phyloP scores from a whole-genome alignment of 2,888 invertebrate species.

The Diploptera punctata region DNA sequence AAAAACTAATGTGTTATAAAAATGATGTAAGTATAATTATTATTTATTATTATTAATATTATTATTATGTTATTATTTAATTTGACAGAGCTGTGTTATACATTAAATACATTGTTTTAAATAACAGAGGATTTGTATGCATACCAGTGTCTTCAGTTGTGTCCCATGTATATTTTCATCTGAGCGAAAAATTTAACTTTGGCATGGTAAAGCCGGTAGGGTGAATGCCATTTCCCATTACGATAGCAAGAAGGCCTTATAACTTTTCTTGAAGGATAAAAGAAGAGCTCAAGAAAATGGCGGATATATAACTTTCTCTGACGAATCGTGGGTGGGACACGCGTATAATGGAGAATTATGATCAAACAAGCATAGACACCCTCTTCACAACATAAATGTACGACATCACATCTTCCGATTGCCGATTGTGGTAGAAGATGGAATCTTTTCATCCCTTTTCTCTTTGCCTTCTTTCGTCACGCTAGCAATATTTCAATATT shows the following conservation, averaged over 20 bases:
- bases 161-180: too few species aligned
- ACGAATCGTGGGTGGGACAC: neutral
- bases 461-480: neutral
- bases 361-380: neutral
- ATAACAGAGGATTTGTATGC: too few species aligned
- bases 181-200: too few species aligned
- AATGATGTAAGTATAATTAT: too few species aligned
- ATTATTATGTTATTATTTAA: too few species aligned
- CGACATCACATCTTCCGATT: slow-evolving; percentile 1
- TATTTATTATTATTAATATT: too few species aligned
- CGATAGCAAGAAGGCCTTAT: neutral
- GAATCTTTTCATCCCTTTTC: neutral
- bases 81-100: too few species aligned
- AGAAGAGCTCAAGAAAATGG: neutral
- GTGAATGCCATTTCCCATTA: slow-evolving; percentile 4
- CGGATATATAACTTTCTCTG: neutral
- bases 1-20: too few species aligned
- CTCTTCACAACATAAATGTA: neutral
- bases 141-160: too few species aligned
- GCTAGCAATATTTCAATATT: slow-evolving; percentile 22
- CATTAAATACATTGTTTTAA: too few species aligned
- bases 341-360: neutral
- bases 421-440: neutral
- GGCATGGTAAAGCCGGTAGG: too few species aligned
- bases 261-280: neutral